Evolutionary conservation across 2,797 vertebrate genomes (phyloP).

Genomic region (Psittacula echo): DNA sequence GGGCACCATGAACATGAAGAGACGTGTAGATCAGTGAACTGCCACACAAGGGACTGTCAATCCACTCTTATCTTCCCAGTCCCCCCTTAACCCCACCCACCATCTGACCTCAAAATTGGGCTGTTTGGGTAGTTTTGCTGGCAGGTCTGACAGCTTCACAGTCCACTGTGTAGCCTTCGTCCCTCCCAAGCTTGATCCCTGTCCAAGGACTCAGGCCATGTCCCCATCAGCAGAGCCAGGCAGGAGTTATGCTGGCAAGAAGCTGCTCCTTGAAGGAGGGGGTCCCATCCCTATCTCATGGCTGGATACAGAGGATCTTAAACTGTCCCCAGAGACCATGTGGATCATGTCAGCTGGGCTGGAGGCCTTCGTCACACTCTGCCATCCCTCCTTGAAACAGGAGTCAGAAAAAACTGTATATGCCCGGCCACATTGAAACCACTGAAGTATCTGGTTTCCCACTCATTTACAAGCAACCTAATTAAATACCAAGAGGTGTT

Average conservation of each 20-base stretch:
- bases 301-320: background rate
- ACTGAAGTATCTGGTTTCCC: background rate
- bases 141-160: background rate
- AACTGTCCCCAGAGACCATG: background rate
- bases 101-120: rapidly evolving
- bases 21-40: background rate
- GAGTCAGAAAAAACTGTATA: background rate
- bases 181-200: background rate
- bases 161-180: background rate
- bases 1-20: background rate
- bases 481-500: background rate
- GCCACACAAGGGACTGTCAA: background rate
- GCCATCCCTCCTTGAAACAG: background rate
- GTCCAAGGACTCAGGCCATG: rapidly evolving
- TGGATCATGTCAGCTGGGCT: background rate
- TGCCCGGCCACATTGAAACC: rapidly evolving
- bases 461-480: background rate
- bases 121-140: background rate
- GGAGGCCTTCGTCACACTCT: background rate
- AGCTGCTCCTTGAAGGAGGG: background rate
- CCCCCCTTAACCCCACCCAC: background rate
- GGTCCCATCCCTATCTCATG: background rate
- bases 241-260: background rate
- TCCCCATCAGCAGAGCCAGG: background rate
- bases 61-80: rapidly evolving